Conservation (phyloP, 2,797 vertebrate genomes). For the Sebastes hopkinsi region DNA sequence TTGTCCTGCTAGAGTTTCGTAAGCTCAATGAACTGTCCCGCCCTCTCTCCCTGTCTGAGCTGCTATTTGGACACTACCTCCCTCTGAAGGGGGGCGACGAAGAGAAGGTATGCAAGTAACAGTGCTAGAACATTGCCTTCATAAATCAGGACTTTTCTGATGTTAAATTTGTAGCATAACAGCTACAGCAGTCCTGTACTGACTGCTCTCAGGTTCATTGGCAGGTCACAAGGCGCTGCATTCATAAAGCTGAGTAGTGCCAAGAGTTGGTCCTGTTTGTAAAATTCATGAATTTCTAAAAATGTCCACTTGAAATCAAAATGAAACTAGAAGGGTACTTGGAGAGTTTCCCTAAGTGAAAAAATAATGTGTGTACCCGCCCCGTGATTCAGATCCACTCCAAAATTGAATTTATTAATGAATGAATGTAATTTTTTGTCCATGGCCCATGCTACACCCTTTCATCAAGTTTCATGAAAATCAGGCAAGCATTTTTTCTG, state of each 20-base stretch:
- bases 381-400: neutral
- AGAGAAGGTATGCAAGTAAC: conserved; percentile 54
- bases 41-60: conserved; percentile 83
- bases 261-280: neutral
- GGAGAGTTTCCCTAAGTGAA: neutral
- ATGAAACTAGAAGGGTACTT: neutral
- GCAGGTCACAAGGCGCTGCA: neutral
- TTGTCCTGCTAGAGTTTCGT: conserved; percentile 91
- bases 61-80: conserved; percentile 86
- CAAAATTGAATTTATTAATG: neutral
- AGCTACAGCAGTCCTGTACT: neutral
- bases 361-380: neutral
- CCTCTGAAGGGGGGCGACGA: conserved; percentile 63
- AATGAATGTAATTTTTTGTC: neutral
- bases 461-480: neutral
- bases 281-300: neutral
- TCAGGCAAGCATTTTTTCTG: neutral
- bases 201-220: neutral
- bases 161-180: neutral
- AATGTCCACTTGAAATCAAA: neutral
- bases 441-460: neutral
- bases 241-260: neutral
- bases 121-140: neutral
- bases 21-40: conserved; percentile 85
- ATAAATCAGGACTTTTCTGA: neutral